Conservation (phyloP, 2,888 invertebrate species). For the Epirrhoe tristata region DNA sequence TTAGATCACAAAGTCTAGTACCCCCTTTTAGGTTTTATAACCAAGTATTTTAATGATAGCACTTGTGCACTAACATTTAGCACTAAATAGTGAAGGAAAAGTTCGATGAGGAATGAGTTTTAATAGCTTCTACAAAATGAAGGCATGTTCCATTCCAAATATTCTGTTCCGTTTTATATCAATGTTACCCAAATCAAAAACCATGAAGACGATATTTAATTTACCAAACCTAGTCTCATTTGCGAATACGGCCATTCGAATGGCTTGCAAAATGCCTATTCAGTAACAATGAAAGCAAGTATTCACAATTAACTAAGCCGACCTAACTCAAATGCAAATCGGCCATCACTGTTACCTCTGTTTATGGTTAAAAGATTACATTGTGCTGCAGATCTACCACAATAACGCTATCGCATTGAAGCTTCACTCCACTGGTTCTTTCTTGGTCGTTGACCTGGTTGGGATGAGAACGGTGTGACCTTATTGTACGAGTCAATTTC, state of each 20-base stretch:
- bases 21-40: too few relatives aligned
- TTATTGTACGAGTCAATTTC: not conserved
- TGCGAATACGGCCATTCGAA: slow-evolving; percentile 24
- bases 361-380: slow-evolving; percentile 84
- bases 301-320: slow-evolving; percentile 77
- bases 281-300: slow-evolving; percentile 77
- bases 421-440: slow-evolving; percentile 8
- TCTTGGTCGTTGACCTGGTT: not conserved
- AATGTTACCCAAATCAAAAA: too few relatives aligned
- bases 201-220: too few relatives aligned
- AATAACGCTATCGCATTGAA: slow-evolving; percentile 15
- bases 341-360: slow-evolving; percentile 63
- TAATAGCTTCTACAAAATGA: too few relatives aligned
- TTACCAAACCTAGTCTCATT: not conserved
- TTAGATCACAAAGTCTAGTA: too few relatives aligned
- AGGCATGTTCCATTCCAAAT: too few relatives aligned
- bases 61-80: too few relatives aligned
- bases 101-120: too few relatives aligned
- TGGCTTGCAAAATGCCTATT: slow-evolving; percentile 57
- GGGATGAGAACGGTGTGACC: slow-evolving; percentile 1
- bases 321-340: slow-evolving; percentile 82
- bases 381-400: slow-evolving; percentile 68
- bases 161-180: too few relatives aligned
- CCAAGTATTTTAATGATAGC: too few relatives aligned
- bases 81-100: too few relatives aligned